Base-by-base conservation (phyloP, 2,113 vertebrate genomes). In the Chloebia gouldiae region DNA sequence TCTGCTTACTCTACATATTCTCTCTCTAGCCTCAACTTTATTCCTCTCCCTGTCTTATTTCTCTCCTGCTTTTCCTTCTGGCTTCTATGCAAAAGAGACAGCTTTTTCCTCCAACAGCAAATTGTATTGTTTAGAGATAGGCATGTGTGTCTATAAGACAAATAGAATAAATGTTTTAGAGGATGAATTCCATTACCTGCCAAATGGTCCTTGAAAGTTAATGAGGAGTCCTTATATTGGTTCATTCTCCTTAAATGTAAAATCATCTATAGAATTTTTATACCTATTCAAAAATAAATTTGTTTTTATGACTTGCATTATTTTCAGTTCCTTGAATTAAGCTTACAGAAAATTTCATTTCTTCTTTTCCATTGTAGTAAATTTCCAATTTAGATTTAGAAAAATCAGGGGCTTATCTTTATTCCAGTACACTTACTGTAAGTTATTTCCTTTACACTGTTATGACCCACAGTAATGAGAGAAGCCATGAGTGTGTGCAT, bases 181-280 rank as follows among this genome's bases (percentile, higher is more conserved):
- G 66, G n/a, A 94, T 86, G 44, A 90, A 39, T 95, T 85, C 47
- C 65, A 95, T 96, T 96, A 94, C 88, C 78, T 96, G 68, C 78
- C 76, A 94, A 97, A 97, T 80, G 40, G 70, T 72, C 89, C 72
- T 95, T 94, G 85, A 94, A 97, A 96, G 90, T 92, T 95, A 96
- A 97, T 95, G 95, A 94, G 61, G n/a, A 96, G 5, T 86, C 79
- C 91, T 94, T 82, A 95, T 63, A 50, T 68, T 88, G 60, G 47
- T 86, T 93, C 68, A 69, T 89, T 90, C 65, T 83, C 47, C 65
- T 90, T 88, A 93, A 95, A 73, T 57, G 69, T 82, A 96, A 95
- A 87, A 90, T 84, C 27, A 76, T 81, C 64, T 77, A 81, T 50
- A 65, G 91, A 86, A 81, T 90, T 93, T 88, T 96, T 88, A 66